A percentile compares a stretch with the other conserved stretches of the same genome.
Conservation (phyloP, 2,113 vertebrate species). For the Jacana jacana region DNA sequence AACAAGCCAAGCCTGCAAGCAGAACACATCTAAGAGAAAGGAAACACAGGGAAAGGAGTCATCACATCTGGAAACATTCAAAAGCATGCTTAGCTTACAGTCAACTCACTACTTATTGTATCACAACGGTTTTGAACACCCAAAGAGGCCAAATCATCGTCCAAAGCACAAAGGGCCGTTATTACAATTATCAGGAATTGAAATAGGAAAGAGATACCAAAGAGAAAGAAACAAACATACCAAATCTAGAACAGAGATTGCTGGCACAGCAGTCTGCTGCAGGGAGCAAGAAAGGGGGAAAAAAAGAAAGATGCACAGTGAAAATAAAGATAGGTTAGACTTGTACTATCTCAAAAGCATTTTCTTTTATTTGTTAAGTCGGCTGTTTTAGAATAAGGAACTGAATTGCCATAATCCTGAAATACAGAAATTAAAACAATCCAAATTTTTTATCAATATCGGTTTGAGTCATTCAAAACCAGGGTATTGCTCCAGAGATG, state of each 20-base stretch:
- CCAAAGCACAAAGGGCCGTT: slow-evolving; percentile 36
- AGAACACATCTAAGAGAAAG: slow-evolving; percentile 52
- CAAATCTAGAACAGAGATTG: slow-evolving; percentile 99
- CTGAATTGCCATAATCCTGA: neutral
- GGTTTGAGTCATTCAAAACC: neutral
- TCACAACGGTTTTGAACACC: neutral
- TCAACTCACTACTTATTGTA: neutral
- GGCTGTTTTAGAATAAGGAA: neutral
- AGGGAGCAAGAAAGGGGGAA: slow-evolving; percentile 78
- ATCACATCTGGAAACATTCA: slow-evolving; percentile 65
- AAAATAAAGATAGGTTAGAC: slow-evolving; percentile 77
- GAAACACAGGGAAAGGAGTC: slow-evolving; percentile 18
- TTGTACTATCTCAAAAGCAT: slow-evolving; percentile 66
- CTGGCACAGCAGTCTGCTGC: slow-evolving; percentile 99
- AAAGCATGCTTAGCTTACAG: slow-evolving; percentile 67
- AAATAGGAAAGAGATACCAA: slow-evolving; percentile 66
- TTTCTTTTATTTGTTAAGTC: slow-evolving; percentile 55
- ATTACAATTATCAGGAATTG: slow-evolving; percentile 42
- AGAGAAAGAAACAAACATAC: slow-evolving; percentile 91
- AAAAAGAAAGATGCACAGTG: slow-evolving; percentile 81
- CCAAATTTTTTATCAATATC: neutral
- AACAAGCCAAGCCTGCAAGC: slow-evolving; percentile 54
- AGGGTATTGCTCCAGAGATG: neutral
- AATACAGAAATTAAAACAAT: neutral
- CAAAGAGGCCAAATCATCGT: slow-evolving; percentile 46